phyloP scores from a whole-genome alignment of 2,113 vertebrate genomes.

The Tetraodon nigroviridis region DNA sequence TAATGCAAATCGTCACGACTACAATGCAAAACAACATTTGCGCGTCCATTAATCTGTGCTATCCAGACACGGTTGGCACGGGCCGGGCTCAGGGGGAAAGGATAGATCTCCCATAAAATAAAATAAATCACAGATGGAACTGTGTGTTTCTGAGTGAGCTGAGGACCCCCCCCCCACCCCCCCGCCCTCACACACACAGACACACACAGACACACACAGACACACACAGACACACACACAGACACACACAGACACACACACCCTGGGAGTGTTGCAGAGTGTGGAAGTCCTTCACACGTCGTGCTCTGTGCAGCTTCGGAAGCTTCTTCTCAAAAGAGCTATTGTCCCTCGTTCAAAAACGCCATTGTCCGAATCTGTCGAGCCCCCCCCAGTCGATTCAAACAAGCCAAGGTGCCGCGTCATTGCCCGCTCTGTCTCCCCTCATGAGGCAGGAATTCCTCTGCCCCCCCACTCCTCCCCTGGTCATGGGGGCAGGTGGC shows the following conservation, averaged over 20 bases:
- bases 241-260: too few species aligned
- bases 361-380: slow-evolving; percentile 47
- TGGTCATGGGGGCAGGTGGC: too few species aligned
- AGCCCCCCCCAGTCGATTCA: slow-evolving; percentile 26
- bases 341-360: slow-evolving; percentile 52
- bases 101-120: too few species aligned
- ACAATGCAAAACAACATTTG: slow-evolving; percentile 30
- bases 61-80: background rate
- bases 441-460: slow-evolving; percentile 45
- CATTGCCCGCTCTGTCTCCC: slow-evolving; percentile 39
- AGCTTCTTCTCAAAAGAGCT: slow-evolving; percentile 50
- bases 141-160: background rate
- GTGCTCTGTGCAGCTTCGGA: slow-evolving; percentile 20
- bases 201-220: too few species aligned
- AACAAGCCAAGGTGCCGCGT: slow-evolving; percentile 42
- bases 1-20: slow-evolving; percentile 23
- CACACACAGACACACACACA: background rate
- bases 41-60: slow-evolving; percentile 4
- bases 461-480: slow-evolving; percentile 43
- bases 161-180: too few species aligned
- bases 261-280: slow-evolving; percentile 10
- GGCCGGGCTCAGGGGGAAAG: too few species aligned
- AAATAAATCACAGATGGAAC: too few species aligned
- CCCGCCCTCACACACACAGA: too few species aligned
- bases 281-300: slow-evolving; percentile 37